phyloP scores from a whole-genome alignment of 2,113 vertebrate genomes.

The Reinhardtius hippoglossoides region DNA sequence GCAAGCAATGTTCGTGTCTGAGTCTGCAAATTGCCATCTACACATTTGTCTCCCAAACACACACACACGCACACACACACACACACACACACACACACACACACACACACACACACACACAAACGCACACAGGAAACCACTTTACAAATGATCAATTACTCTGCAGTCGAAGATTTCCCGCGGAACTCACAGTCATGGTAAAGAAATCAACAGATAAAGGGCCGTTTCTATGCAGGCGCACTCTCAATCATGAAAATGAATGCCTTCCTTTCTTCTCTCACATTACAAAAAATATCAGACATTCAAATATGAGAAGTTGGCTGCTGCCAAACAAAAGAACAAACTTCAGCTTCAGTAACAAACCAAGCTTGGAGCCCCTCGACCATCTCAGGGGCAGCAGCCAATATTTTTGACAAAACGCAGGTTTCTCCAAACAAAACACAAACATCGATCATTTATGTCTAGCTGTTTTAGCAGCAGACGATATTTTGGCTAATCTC shows the following conservation, averaged over 20 bases:
- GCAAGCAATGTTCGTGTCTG: not conserved
- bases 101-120: conserved; percentile 1
- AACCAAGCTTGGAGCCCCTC: not conserved
- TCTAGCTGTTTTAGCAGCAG: not conserved
- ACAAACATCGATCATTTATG: not conserved
- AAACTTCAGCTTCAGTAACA: not conserved
- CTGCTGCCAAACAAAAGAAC: conserved; percentile 40
- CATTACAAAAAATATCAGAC: conserved; percentile 46
- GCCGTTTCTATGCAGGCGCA: conserved; percentile 7
- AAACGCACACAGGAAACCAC: conserved; percentile 6
- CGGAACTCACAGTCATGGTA: conserved; percentile 28
- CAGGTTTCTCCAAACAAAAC: not conserved
- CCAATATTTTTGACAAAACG: too few species aligned
- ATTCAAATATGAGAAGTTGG: conserved; percentile 28
- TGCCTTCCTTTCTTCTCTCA: conserved; percentile 33
- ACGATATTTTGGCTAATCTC: not conserved
- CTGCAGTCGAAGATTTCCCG: not conserved
- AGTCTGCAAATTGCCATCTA: conserved; percentile 3
- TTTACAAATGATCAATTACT: conserved; percentile 17
- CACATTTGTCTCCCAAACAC: conserved; percentile 3
- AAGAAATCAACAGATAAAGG: conserved; percentile 39
- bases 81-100: conserved; percentile 23
- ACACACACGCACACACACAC: too few species aligned
- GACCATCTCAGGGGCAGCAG: too few species aligned
- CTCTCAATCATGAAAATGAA: conserved; percentile 34